These are phyloP conservation scores for Edolisoma coerulescens DNA, from an alignment of 2,113 vertebrate genomes.

Conservation along the genomic window DNA sequence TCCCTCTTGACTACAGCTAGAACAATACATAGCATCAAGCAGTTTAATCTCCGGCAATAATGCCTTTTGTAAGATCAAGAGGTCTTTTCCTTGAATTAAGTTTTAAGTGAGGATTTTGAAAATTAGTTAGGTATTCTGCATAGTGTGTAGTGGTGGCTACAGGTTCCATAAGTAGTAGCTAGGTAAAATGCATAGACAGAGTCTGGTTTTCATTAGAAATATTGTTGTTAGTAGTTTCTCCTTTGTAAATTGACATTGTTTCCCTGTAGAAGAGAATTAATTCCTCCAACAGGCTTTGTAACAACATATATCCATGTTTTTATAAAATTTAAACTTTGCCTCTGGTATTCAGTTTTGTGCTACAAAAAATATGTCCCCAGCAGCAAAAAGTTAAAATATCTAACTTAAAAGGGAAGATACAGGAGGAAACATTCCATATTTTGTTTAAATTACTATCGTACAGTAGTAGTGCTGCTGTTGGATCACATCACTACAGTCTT, in stretches of 20 bases:
- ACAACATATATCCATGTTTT: background rate
- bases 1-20: conserved; percentile 77
- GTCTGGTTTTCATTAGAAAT: conserved; percentile 5
- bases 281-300: background rate
- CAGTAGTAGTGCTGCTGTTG: background rate
- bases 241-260: background rate
- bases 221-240: background rate
- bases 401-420: conserved; percentile 30
- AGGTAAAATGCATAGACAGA: conserved; percentile 32
- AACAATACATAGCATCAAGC: conserved; percentile 91
- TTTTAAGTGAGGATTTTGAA: conserved; percentile 75
- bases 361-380: background rate
- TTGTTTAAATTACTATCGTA: conserved; percentile 25
- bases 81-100: conserved; percentile 72
- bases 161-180: conserved; percentile 55
- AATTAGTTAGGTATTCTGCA: conserved; percentile 69
- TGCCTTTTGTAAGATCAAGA: conserved; percentile 79
- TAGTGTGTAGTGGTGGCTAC: conserved; percentile 22
- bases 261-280: background rate
- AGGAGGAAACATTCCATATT: background rate
- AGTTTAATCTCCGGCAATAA: conserved; percentile 93
- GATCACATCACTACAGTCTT: background rate
- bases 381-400: conserved; percentile 19
- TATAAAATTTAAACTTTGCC: conserved; percentile 30
- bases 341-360: conserved; percentile 15